Base-by-base conservation (phyloP, 2,797 vertebrate species). In the Orestias chungarensis region DNA sequence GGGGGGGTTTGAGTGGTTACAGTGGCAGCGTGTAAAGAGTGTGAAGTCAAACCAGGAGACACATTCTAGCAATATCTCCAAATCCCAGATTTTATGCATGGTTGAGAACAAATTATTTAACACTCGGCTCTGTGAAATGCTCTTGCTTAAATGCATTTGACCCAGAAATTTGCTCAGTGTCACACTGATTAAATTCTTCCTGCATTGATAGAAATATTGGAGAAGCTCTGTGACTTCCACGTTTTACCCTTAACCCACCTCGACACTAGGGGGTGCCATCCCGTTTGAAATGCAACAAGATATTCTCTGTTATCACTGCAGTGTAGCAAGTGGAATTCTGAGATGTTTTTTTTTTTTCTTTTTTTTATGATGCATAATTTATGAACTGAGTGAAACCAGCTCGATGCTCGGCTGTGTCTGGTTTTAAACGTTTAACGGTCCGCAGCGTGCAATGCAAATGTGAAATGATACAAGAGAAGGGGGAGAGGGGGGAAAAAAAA, bases 251-350 rank as follows among this genome's bases (percentile, higher is more conserved):
- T 3, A 68, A 50, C 23, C 0, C 11, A 50, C 23, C 69, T 52
- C n/a, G 68, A 42, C 93, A 93, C 93, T 90, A 94, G 94, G 87
- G 91, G 93, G 94, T 88, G 93, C 91, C 85, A 91, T 91, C 90
- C 85, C 84, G 88, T 86, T 90, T 92, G 59, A 85, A 93, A 94
- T 93, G 88, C 79, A 76, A 71, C 70, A 35, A 64, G 29, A 43
- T 29, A 38, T 7, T 40, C 33, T 0, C 57, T 47, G 25, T 75
- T 43, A 27, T 68, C 75, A 20, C 54, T 79, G 76, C 77, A 87
- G 54, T n/a, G 66, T 7, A 74, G 74, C 81, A 71, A 72, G 40
- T 84, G 76, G 70, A 75, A 88, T 82, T 74, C 66, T 67, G 72
- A 75, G 72, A 81, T 89, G 77, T 80, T 70, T 62, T n/a, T n/a